These are phyloP conservation scores for Dendrocincla tyrannina DNA, from an alignment of 2,797 vertebrate genomes.

Conservation along the genomic window DNA sequence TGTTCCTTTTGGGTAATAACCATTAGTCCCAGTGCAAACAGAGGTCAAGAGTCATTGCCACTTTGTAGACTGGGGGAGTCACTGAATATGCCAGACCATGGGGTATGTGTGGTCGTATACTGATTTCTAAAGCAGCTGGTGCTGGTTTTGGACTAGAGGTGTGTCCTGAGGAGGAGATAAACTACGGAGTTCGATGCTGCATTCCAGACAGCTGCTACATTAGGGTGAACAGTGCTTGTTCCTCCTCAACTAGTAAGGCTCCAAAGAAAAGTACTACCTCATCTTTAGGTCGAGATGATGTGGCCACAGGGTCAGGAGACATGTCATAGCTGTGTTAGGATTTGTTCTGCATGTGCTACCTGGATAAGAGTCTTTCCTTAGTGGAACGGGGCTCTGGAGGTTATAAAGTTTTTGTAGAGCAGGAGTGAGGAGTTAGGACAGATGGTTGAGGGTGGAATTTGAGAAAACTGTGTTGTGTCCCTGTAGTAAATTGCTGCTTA, in stretches of 20 bases:
- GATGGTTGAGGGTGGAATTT: background rate
- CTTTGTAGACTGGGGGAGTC: background rate
- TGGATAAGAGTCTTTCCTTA: background rate
- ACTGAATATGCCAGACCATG: background rate
- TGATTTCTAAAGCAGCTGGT: background rate
- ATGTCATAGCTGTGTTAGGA: background rate
- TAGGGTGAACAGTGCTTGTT: background rate
- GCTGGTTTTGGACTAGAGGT: background rate
- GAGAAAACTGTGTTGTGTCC: background rate
- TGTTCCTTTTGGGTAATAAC: background rate
- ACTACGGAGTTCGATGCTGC: background rate
- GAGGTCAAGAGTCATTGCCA: background rate
- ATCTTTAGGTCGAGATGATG: background rate
- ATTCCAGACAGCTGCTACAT: background rate
- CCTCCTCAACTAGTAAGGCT: background rate
- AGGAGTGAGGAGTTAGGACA: background rate
- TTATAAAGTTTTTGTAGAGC: background rate
- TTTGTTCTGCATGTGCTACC: background rate
- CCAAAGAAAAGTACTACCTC: constrained; percentile 64
- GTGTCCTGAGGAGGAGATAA: background rate
- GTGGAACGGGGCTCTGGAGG: background rate
- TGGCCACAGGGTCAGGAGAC: background rate
- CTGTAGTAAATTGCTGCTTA: constrained; percentile 14
- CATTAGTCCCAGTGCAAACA: background rate
- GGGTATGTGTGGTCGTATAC: background rate